phyloP scores from a whole-genome alignment of 2,888 invertebrate genomes.

The Tinea pellionella region DNA sequence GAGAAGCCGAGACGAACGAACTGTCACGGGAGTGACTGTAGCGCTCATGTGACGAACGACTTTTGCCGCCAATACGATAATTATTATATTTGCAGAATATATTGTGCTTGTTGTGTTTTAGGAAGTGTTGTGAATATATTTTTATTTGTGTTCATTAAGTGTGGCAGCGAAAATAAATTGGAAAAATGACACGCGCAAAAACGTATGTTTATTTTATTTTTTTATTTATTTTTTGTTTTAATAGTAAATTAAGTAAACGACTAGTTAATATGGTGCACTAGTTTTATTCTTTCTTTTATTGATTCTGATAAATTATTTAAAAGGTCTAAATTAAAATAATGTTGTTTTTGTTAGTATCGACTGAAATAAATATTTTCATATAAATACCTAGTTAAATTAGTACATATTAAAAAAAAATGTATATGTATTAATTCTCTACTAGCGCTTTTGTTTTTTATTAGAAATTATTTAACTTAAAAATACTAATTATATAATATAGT shows the following conservation, averaged over 20 bases:
- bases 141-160: slow-evolving; percentile 25
- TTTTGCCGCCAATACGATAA: slow-evolving; percentile 48
- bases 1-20: slow-evolving; percentile 43
- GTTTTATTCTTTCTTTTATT: no score
- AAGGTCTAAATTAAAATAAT: neutral
- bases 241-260: no score
- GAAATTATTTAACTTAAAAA: no score
- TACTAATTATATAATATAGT: no score
- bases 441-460: no score
- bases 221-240: neutral
- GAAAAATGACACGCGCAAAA: slow-evolving; percentile 49
- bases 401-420: no score
- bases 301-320: no score
- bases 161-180: slow-evolving; percentile 23
- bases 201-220: slow-evolving; percentile 35
- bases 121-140: slow-evolving; percentile 21
- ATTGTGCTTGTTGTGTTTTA: slow-evolving; percentile 9
- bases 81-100: slow-evolving; percentile 28
- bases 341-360: neutral
- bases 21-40: slow-evolving; percentile 45
- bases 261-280: no score
- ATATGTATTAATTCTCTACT: no score
- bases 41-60: slow-evolving; percentile 48
- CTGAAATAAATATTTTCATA: no score
- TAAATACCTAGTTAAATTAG: no score